Evolutionary conservation across 2,797 vertebrate species (phyloP).

Genomic region (Notoglanidium macrostoma): DNA sequence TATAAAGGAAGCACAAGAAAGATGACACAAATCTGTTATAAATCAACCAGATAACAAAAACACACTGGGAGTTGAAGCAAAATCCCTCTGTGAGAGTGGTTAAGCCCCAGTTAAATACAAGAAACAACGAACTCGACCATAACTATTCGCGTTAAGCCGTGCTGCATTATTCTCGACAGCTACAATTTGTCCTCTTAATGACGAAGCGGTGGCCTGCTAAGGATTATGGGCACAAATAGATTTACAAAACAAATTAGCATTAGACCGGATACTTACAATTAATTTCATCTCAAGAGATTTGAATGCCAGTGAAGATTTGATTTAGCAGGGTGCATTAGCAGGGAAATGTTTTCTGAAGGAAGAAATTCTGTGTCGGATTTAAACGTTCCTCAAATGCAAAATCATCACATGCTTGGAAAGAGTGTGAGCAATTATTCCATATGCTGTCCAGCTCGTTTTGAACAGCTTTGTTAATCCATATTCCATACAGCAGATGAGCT

Average conservation of each 20-base stretch:
- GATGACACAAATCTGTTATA: neutral
- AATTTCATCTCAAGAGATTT: conserved; percentile 34
- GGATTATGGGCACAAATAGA: conserved; percentile 52
- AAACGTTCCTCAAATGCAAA: conserved; percentile 1
- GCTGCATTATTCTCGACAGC: conserved; percentile 36
- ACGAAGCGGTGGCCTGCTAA: conserved; percentile 18
- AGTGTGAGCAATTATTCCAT: neutral
- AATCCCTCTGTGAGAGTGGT: conserved; percentile 21
- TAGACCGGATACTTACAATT: conserved; percentile 46
- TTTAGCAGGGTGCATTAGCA: conserved; percentile 10
- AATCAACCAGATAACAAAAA: neutral
- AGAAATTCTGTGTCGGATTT: conserved; percentile 9
- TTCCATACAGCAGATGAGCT: neutral
- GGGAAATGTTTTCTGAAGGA: conserved; percentile 16
- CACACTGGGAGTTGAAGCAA: neutral
- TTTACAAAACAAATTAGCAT: conserved; percentile 51
- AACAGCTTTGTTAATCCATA: no score
- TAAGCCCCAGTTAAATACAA: neutral
- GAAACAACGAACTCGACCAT: conserved; percentile 36
- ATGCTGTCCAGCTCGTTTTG: neutral
- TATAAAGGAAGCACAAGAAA: neutral
- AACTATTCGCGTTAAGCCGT: conserved; percentile 43
- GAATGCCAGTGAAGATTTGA: conserved; percentile 33
- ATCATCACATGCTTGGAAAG: conserved; percentile 1
- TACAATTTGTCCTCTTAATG: conserved; percentile 51